Conservation (phyloP, 2,797 vertebrate species). For the Margarornis squamiger region DNA sequence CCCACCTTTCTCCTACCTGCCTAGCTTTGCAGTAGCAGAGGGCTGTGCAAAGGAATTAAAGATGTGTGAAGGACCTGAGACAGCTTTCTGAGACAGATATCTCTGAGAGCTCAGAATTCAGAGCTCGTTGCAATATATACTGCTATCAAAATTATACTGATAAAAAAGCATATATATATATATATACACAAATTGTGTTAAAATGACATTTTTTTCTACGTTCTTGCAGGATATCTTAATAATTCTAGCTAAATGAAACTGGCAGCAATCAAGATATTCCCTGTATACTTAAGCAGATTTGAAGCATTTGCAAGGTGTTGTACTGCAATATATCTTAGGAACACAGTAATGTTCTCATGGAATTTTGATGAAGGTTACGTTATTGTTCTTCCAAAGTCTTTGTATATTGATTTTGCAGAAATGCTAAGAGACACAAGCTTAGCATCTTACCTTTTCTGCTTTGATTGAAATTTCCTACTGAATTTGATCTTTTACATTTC, state of each 20-base stretch:
- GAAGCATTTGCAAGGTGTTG: background rate
- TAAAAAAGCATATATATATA: background rate
- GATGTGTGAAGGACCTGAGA: background rate
- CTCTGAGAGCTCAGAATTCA: background rate
- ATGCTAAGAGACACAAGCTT: background rate
- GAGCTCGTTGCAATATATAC: background rate
- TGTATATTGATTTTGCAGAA: background rate
- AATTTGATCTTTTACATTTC: constrained; percentile 56
- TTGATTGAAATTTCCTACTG: constrained; percentile 36
- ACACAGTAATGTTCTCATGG: background rate
- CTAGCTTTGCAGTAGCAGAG: background rate
- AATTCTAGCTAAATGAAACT: background rate
- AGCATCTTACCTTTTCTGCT: constrained; percentile 6
- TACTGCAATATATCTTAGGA: background rate
- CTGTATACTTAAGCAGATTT: background rate
- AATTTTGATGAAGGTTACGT: constrained; percentile 26
- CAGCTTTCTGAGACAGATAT: background rate
- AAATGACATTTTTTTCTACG: background rate
- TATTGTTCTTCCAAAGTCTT: constrained; percentile 10
- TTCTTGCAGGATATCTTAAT: background rate
- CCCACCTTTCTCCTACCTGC: background rate
- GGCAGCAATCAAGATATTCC: background rate
- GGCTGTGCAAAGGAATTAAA: background rate
- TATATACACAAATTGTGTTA: background rate
- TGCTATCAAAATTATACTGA: background rate